A percentile compares a stretch with the other conserved stretches of the same genome.
phyloP scores from a whole-genome alignment of 2,113 vertebrate genomes.

The Xenus cinereus region DNA sequence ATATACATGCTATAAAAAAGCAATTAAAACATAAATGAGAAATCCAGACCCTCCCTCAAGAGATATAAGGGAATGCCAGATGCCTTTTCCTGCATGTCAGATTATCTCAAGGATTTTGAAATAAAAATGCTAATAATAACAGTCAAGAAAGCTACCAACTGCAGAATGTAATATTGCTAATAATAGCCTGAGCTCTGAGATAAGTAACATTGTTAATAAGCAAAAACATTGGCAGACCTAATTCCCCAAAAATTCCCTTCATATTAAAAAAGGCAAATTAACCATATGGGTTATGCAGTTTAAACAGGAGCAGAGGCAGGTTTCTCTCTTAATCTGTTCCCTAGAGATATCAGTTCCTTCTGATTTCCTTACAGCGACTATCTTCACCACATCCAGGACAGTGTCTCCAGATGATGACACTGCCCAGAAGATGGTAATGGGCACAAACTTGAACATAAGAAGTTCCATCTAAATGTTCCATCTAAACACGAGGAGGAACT shows the following conservation, averaged over 20 bases:
- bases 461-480: too few species aligned
- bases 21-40: conserved; percentile 4
- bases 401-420: background rate
- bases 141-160: background rate
- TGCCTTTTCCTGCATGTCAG: background rate
- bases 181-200: background rate
- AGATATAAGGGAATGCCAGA: background rate
- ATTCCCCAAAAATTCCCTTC: background rate
- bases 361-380: background rate
- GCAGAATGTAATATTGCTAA: background rate
- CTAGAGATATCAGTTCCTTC: background rate
- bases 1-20: background rate
- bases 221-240: background rate
- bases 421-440: background rate
- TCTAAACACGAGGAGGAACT: too few species aligned
- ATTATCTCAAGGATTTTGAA: background rate
- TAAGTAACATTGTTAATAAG: background rate
- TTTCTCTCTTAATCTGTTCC: background rate
- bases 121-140: background rate
- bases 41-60: background rate
- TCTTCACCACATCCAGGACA: background rate
- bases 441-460: too few species aligned
- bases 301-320: background rate
- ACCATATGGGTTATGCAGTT: background rate
- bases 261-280: background rate